Evolutionary conservation across 2,113 vertebrate genomes (phyloP), one percentile per base, ranked within the genome.

Genomic region (Peucedramus taeniatus): DNA sequence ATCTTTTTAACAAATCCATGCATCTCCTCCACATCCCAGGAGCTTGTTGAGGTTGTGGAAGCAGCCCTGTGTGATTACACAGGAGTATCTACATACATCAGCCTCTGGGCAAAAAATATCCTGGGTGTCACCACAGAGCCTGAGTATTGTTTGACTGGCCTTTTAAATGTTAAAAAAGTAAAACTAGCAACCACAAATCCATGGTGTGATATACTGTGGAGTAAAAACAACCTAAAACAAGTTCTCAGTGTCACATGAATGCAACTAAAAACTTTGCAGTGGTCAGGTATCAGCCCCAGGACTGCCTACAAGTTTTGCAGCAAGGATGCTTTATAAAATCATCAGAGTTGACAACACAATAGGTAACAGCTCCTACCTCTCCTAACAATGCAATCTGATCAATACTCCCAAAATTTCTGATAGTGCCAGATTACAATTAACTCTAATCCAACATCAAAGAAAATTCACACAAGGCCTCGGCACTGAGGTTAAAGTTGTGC

Each of bases 171-270:
- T 42, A 66, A 94, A 94, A 87, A 96, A 96, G 91, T 84, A 93
- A 89, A 96, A 90, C 56, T 78, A 93, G 89, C 79, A 90, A 84
- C 85, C 83, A 88, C 76, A 94, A 89, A 93, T 64, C 56, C 14
- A 5, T 9, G 64, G 79, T 51, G 54, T 51, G 92, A 88, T 75
- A 83, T 0, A 31, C 19, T 11, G 47, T 4, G 31, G 45, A 87
- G 90, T 65, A 70, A 63, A 74, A 54, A 40, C 45, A 89, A 88
- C 5, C 8, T 40, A 87, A 68, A 90, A 15, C 40, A 56, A 93
- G 76, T 86, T 95, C 79, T 51, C 8, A 51, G 72, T 17, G 83
- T 70, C 64, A 70, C 27, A 59, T 30, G 53, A 90, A 63, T 15
- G 22, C 83, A 89, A 47, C 15, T 47, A 68, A 76, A 91, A 71